phyloP scores from a whole-genome alignment of 2,888 invertebrate genomes.

The Drosophila incognita region DNA sequence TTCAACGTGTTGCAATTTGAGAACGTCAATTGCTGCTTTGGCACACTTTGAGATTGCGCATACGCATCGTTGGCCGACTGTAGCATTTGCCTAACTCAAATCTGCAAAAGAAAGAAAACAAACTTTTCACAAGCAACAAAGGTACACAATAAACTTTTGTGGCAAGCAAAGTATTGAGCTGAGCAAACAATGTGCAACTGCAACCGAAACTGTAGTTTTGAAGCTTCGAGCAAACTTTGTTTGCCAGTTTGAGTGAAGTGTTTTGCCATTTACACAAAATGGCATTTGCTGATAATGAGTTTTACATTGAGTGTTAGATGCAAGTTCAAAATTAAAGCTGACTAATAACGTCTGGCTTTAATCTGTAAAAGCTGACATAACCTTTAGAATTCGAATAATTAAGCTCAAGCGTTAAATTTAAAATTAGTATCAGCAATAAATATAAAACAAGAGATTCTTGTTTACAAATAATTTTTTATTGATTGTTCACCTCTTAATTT shows the following conservation, averaged over 20 bases:
- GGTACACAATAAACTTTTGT: slow-evolving; percentile 21
- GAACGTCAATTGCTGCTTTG: slow-evolving; percentile 32
- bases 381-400: neutral
- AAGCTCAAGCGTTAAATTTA: neutral
- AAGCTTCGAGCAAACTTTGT: neutral
- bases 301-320: neutral
- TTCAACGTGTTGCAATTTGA: slow-evolving; percentile 23
- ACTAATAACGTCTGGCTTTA: neutral
- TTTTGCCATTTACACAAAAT: slow-evolving; percentile 20
- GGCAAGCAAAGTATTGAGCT: slow-evolving; percentile 17
- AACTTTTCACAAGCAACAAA: slow-evolving; percentile 12
- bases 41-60: slow-evolving; percentile 40
- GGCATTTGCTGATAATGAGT: slow-evolving; percentile 21
- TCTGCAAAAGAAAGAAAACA: neutral
- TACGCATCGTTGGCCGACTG: slow-evolving; percentile 32
- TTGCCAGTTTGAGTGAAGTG: slow-evolving; percentile 16
- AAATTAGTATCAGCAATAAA: neutral
- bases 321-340: neutral
- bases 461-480: neutral
- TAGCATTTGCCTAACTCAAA: slow-evolving; percentile 30
- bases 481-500: too few species aligned
- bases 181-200: slow-evolving; percentile 19
- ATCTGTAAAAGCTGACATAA: neutral
- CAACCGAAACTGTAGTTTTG: slow-evolving; percentile 8
- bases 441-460: neutral